A percentile compares a stretch with the other conserved stretches of the same genome.
Conservation (phyloP, 2,888 invertebrate species). For the Eueremaeus valkanovi region DNA sequence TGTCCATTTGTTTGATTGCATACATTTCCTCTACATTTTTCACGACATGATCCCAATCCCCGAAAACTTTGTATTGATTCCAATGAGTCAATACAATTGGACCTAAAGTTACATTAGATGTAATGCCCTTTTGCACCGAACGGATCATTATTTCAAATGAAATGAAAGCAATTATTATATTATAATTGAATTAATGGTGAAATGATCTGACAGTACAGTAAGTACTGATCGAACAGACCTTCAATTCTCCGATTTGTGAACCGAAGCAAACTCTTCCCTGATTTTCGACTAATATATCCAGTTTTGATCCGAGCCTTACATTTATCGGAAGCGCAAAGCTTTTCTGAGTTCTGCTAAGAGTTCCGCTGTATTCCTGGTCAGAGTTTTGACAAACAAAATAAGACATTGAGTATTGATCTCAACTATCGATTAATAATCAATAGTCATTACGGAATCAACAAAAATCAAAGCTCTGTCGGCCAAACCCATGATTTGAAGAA, state of each 20-base stretch:
- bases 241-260: conserved; percentile 36
- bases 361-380: conserved; percentile 14
- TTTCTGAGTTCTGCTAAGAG: conserved; percentile 36
- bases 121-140: conserved; percentile 3
- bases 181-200: too few relatives aligned
- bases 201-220: too few relatives aligned
- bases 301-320: conserved; percentile 15
- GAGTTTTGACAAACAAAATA: not conserved
- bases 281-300: conserved; percentile 51
- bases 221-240: too few relatives aligned
- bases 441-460: conserved; percentile 61
- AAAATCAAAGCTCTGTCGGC: conserved; percentile 68
- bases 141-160: not conserved
- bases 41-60: conserved; percentile 20
- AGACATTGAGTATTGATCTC: not conserved
- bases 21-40: too few relatives aligned
- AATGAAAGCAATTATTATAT: too few relatives aligned
- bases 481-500: conserved; percentile 59
- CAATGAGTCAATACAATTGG: conserved; percentile 44
- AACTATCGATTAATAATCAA: too few relatives aligned
- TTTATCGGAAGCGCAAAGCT: conserved; percentile 13
- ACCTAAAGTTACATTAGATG: conserved; percentile 51
- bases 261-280: conserved; percentile 51
- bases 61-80: conserved; percentile 30
- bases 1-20: not conserved